Evolutionary conservation across 2,888 invertebrate species (phyloP).

Genomic region (Eurytoma adleriae): DNA sequence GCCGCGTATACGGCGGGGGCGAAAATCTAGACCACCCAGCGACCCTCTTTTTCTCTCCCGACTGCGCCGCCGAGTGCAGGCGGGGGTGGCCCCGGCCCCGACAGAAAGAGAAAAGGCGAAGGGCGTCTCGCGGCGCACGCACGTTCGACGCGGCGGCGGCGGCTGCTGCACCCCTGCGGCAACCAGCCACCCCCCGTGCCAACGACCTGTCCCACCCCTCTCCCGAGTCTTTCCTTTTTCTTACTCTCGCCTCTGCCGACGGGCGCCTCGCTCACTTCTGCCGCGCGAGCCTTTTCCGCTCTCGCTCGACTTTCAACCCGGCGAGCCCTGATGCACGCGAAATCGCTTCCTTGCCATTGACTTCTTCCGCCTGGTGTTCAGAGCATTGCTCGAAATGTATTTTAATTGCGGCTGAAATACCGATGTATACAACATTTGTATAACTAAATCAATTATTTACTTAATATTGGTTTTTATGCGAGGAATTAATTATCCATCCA

Average conservation of each 20-base stretch:
- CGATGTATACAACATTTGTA: no score
- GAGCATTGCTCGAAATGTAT: no score
- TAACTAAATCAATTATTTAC: no score
- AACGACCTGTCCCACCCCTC: slow-evolving; percentile 39
- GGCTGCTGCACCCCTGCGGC: slow-evolving; percentile 39
- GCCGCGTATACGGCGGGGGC: slow-evolving; percentile 16
- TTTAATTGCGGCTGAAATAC: no score
- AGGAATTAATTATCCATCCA: no score
- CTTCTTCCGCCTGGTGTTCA: no score
- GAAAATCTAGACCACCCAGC: slow-evolving; percentile 73
- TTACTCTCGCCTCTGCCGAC: background rate
- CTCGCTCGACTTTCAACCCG: no score
- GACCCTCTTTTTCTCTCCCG: slow-evolving; percentile 65
- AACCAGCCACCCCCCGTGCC: slow-evolving; percentile 28
- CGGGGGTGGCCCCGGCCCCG: background rate
- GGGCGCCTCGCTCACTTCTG: no score
- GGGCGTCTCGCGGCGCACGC: slow-evolving; percentile 3
- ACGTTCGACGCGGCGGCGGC: slow-evolving; percentile 25
- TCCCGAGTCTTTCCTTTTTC: background rate
- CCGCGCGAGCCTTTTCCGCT: background rate
- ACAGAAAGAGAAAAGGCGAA: slow-evolving; percentile 28
- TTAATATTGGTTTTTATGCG: no score
- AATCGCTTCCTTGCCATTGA: no score
- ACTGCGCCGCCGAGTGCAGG: background rate
- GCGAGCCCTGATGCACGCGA: no score